phyloP scores from a whole-genome alignment of 2,113 vertebrate species.

The Motacilla tschutschensis region DNA sequence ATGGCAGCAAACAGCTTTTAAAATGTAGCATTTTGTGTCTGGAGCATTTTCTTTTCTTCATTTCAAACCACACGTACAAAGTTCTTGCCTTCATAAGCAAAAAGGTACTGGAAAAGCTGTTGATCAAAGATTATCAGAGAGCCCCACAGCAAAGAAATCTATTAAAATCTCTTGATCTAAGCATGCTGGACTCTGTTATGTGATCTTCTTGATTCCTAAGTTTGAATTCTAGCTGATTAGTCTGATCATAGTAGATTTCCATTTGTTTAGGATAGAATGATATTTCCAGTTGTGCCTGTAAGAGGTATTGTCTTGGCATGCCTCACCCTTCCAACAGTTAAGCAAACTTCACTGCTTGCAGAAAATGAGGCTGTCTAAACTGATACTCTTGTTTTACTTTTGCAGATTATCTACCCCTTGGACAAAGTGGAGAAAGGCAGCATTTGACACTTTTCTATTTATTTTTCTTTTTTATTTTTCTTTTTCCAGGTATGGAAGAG shows the following conservation, averaged over 20 bases:
- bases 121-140: neutral
- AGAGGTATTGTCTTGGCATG: neutral
- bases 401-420: slow-evolving; percentile 1
- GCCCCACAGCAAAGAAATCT: neutral
- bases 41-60: neutral
- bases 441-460: slow-evolving; percentile 72
- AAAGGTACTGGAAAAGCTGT: neutral
- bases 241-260: neutral
- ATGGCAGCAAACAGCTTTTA: neutral
- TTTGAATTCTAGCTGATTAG: neutral
- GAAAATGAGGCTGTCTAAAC: neutral
- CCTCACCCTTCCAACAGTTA: neutral
- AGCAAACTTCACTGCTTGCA: neutral
- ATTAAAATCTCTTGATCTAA: neutral
- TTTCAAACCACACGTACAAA: neutral
- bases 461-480: slow-evolving; percentile 50
- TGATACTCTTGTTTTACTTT: slow-evolving; percentile 29
- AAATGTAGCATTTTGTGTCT: neutral
- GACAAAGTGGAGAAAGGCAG: slow-evolving; percentile 40
- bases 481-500: slow-evolving; percentile 83
- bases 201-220: neutral
- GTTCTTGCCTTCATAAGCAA: neutral
- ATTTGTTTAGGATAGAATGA: neutral
- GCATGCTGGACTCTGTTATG: neutral
- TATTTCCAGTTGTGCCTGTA: neutral